phyloP scores from a whole-genome alignment of 2,888 invertebrate genomes.

The Pherbina coryleti region DNA sequence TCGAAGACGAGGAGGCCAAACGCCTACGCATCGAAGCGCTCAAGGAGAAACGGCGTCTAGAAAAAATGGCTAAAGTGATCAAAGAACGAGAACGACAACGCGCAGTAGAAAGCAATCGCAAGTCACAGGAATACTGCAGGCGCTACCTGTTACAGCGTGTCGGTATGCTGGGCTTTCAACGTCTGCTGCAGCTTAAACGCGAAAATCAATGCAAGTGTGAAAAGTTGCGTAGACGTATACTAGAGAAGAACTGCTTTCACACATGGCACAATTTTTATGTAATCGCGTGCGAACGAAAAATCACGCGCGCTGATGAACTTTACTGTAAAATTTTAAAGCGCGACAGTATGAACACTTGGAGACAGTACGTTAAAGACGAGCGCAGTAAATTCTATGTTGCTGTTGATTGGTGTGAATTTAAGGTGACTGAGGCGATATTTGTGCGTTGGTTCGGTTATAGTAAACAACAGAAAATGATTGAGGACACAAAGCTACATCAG shows the following conservation, averaged over 20 bases:
- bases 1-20: constrained; percentile 75
- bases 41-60: constrained; percentile 74
- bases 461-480: constrained; percentile 69
- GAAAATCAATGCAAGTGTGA: constrained; percentile 70
- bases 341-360: constrained; percentile 71
- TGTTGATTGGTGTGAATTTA: constrained; percentile 78
- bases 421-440: constrained; percentile 72
- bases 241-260: constrained; percentile 71
- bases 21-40: constrained; percentile 74
- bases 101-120: constrained; percentile 68
- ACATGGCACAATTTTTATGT: constrained; percentile 73
- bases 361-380: constrained; percentile 57
- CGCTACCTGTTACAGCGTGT: constrained; percentile 61
- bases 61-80: constrained; percentile 75
- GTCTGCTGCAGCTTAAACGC: constrained; percentile 61
- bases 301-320: constrained; percentile 73
- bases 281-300: constrained; percentile 71
- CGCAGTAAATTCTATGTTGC: constrained; percentile 77
- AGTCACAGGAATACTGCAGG: constrained; percentile 69
- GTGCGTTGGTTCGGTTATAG: constrained; percentile 71
- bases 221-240: constrained; percentile 69
- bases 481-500: constrained; percentile 69
- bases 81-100: constrained; percentile 73
- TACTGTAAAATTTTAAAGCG: constrained; percentile 71
- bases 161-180: constrained; percentile 66